Evolutionary conservation across 2,113 vertebrate species (phyloP).

Genomic region (Otis tarda): DNA sequence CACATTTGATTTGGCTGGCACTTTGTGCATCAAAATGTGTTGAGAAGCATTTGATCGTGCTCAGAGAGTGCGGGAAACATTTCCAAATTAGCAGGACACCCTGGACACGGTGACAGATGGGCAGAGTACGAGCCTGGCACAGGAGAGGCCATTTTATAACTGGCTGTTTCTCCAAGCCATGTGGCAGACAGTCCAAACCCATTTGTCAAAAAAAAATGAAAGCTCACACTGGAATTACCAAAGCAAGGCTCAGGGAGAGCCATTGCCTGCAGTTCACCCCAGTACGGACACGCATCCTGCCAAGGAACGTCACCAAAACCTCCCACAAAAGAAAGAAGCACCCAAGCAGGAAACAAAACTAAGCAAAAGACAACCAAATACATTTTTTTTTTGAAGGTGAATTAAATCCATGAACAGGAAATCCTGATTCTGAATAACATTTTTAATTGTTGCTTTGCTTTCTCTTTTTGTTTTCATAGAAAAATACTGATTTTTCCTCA

Average conservation of each 20-base stretch:
- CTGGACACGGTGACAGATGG: not conserved
- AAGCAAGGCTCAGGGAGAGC: not conserved
- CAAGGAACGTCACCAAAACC: not conserved
- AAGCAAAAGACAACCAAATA: not conserved
- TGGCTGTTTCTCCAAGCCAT: not conserved
- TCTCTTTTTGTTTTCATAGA: not conserved
- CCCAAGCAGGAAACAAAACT: not conserved
- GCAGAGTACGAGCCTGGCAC: not conserved
- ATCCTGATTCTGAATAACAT: not conserved
- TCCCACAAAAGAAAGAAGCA: not conserved
- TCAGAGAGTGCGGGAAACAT: not conserved
- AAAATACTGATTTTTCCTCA: not conserved
- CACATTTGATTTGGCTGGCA: not conserved
- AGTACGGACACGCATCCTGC: accelerated
- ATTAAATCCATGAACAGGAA: not conserved
- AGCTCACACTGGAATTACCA: not conserved
- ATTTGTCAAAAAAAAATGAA: not conserved
- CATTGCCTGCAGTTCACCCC: not conserved
- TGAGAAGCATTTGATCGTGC: not conserved
- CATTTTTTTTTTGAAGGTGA: not conserved
- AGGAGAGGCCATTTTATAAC: not conserved
- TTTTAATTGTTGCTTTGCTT: not conserved
- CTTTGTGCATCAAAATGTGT: not conserved
- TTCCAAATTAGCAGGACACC: constrained; percentile 1
- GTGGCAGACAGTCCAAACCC: constrained; percentile 4